Conservation (phyloP, 1,140 invertebrate genomes). For the Coenobita brevimanus region DNA sequence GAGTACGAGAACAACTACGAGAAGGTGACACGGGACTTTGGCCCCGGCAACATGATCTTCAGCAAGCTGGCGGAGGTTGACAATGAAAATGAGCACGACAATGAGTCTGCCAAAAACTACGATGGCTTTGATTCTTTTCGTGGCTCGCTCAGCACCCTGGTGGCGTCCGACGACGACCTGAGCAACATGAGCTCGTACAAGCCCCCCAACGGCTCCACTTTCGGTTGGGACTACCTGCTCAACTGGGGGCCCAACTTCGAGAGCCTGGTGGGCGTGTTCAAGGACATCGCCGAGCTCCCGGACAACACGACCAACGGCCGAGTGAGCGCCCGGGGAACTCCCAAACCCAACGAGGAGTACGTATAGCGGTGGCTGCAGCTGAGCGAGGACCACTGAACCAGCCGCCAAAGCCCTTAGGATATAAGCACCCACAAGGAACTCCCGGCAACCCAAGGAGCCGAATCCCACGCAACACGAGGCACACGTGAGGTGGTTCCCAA, state of each 20-base stretch:
- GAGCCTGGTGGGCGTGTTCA: slow-evolving; percentile 94
- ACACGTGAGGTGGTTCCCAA: background rate
- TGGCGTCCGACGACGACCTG: slow-evolving; percentile 93
- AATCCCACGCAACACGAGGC: background rate
- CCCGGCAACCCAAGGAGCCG: background rate
- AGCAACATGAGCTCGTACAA: slow-evolving; percentile 79
- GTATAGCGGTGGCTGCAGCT: slow-evolving; percentile 68
- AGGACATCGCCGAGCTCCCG: slow-evolving; percentile 95
- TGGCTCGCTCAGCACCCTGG: slow-evolving; percentile 92
- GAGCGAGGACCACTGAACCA: slow-evolving; percentile 48
- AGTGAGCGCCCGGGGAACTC: slow-evolving; percentile 69
- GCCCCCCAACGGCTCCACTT: slow-evolving; percentile 82
- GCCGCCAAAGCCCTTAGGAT: slow-evolving; percentile 60
- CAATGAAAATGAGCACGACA: slow-evolving; percentile 75
- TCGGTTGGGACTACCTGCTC: slow-evolving; percentile 94
- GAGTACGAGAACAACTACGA: slow-evolving; percentile 95
- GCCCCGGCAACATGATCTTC: slow-evolving; percentile 78
- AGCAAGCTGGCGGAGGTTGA: slow-evolving; percentile 80
- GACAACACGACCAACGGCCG: slow-evolving; percentile 76
- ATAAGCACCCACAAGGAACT: slow-evolving; percentile 24
- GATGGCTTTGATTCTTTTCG: slow-evolving; percentile 95
- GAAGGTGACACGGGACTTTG: slow-evolving; percentile 75
- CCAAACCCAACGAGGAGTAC: slow-evolving; percentile 72
- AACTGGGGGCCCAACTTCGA: slow-evolving; percentile 98
- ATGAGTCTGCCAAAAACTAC: slow-evolving; percentile 76